phyloP scores from a whole-genome alignment of 2,113 vertebrate genomes.

The Pseudorhombus dupliciocellatus region DNA sequence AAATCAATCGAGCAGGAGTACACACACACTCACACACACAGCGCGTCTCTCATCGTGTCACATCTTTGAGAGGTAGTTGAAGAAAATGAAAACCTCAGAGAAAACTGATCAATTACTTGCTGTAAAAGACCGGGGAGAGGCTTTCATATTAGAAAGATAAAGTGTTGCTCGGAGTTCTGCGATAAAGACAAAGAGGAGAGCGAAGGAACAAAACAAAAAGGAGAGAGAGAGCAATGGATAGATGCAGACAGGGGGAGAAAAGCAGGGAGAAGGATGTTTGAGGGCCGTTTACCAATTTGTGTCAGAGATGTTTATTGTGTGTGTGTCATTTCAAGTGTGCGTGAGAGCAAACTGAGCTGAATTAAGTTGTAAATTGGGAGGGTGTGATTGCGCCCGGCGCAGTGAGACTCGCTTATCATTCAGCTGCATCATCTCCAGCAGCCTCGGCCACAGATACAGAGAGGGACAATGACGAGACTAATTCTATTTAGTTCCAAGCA shows the following conservation, averaged over 20 bases:
- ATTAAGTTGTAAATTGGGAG: slow-evolving; percentile 64
- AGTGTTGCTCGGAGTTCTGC: slow-evolving; percentile 41
- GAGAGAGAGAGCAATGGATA: background rate
- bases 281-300: slow-evolving; percentile 36
- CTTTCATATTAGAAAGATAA: slow-evolving; percentile 67
- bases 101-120: slow-evolving; percentile 57
- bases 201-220: background rate
- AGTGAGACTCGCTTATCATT: slow-evolving; percentile 48
- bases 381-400: slow-evolving; percentile 46
- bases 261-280: slow-evolving; percentile 11
- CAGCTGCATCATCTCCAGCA: slow-evolving; percentile 36
- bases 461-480: slow-evolving; percentile 18
- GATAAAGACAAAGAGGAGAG: slow-evolving; percentile 10
- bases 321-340: slow-evolving; percentile 10
- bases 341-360: slow-evolving; percentile 42
- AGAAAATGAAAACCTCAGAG: slow-evolving; percentile 60
- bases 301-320: slow-evolving; percentile 5
- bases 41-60: slow-evolving; percentile 12
- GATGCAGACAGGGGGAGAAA: background rate
- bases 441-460: slow-evolving; percentile 3
- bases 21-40: background rate
- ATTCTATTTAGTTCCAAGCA: slow-evolving; percentile 25
- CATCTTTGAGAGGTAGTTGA: slow-evolving; percentile 21
- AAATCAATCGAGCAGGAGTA: background rate
- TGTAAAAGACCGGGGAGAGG: slow-evolving; percentile 53